Conservation (phyloP, 2,113 vertebrate genomes). For the Nestor notabilis region DNA sequence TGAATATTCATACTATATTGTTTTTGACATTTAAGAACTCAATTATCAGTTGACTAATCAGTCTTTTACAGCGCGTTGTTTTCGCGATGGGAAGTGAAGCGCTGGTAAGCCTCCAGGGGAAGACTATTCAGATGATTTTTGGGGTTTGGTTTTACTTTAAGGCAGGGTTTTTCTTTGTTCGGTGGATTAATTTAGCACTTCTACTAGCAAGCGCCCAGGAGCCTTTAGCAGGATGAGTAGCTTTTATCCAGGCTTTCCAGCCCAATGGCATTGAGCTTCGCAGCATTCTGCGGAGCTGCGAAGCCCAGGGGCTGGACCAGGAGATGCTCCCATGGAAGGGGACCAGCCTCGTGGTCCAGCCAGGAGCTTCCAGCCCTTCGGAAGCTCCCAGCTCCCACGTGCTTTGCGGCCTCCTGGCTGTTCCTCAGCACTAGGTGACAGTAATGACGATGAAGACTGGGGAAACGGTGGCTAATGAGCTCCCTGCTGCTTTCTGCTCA, state of each 20-base stretch:
- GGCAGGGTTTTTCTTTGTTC: background rate
- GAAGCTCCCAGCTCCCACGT: accelerated
- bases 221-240: background rate
- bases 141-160: background rate
- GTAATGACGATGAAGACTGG: background rate
- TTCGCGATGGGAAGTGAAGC: conserved; percentile 70
- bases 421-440: background rate
- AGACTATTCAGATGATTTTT: conserved; percentile 43
- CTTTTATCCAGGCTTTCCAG: background rate
- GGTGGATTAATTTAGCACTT: conserved; percentile 38
- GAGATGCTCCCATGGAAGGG: background rate
- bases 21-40: conserved; percentile 87
- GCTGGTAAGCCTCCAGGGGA: conserved; percentile 63
- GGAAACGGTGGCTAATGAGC: background rate
- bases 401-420: background rate
- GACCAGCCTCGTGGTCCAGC: accelerated
- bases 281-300: background rate
- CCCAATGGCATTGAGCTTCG: accelerated
- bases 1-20: conserved; percentile 84
- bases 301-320: background rate
- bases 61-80: conserved; percentile 78
- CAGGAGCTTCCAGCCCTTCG: background rate
- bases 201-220: background rate
- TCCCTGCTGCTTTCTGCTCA: background rate
- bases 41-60: conserved; percentile 86